Percentiles rank a stretch among this genome's conserved stretches.
Evolutionary conservation across 2,797 vertebrate species (phyloP).

Genomic region (Gallinago stenura): DNA sequence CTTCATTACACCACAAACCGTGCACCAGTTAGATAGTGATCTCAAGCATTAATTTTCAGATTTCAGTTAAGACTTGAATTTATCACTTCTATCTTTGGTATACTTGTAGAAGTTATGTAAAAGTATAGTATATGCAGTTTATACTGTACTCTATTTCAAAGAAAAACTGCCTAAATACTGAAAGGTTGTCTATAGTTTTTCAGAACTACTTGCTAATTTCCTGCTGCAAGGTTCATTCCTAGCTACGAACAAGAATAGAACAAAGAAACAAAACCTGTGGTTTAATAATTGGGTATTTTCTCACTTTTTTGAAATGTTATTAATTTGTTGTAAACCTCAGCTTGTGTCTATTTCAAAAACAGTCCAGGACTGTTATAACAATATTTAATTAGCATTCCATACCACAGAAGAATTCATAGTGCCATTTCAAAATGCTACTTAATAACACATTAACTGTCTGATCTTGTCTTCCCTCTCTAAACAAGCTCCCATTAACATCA

Average conservation of each 20-base stretch:
- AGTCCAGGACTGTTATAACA: not conserved
- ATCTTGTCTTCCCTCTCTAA: not conserved
- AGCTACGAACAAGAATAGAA: not conserved
- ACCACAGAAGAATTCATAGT: not conserved
- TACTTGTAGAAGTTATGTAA: not conserved
- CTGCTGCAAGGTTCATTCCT: not conserved
- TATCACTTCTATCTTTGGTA: not conserved
- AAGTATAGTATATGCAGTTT: not conserved
- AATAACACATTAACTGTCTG: not conserved
- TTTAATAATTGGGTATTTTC: not conserved
- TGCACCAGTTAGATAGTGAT: not conserved
- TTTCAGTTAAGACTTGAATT: not conserved
- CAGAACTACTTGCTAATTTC: not conserved
- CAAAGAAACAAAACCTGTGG: not conserved
- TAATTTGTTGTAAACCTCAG: not conserved
- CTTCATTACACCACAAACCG: not conserved
- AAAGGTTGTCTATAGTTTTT: slow-evolving; percentile 14
- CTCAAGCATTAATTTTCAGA: not conserved
- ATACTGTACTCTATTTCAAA: not conserved
- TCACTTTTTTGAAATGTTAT: not conserved
- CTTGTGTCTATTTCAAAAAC: not conserved
- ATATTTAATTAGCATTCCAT: not conserved
- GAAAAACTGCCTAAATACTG: not conserved
- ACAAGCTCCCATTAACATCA: not conserved
- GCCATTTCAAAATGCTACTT: not conserved